Base-by-base conservation (phyloP, 1,140 invertebrate genomes). In the Chionoecetes opilio region DNA sequence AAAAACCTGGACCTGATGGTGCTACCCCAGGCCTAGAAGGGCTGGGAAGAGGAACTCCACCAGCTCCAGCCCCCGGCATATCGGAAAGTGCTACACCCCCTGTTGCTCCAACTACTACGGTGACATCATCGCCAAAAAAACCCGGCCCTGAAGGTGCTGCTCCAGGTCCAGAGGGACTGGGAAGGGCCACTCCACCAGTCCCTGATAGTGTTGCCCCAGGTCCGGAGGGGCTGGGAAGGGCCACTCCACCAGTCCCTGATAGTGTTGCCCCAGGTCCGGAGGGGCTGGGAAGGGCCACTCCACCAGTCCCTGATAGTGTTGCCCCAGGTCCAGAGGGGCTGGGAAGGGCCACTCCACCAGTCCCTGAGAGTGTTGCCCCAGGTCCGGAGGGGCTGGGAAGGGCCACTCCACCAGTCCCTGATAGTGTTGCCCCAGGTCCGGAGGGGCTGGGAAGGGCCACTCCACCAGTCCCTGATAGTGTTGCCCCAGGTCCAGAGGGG, bases 311-410 rank as follows among this genome's bases (percentile, higher is more conserved):
- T 8, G 41, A 90, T 9, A 29, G 87, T 21, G 21, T 11, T 6
- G 3, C 9, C 3, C 26, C 38, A 14, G 35, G 38, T 14, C 11
- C 88, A 31, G 29, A 41, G 32, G 41, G 41, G n/a, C 88, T 53
- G 53, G 88, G 88, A 14, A 90, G 53, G 31, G 88, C 38, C 3
- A 90, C 88, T 63, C 88, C 88, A 14, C 86, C 86, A 38, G 86
- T n/a, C 14, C 86, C 86, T 26, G n/a, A n/a, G n/a, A n/a, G n/a
- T n/a, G n/a, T n/a, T n/a, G n/a, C n/a, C 3, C 38, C 34, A n/a
- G 21, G 75, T 35, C 91, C 82, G 1, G 0, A 34, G 9, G 89
- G 41, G 21, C 31, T 53, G 31, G 29, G 9, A 2, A 31, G 41
- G n/a, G 89, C 5, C 9, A 63, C 29, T 38, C 91, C 91, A 1